phyloP scores from a whole-genome alignment of 2,888 invertebrate genomes.

The Rotaria magnacalcarata region DNA sequence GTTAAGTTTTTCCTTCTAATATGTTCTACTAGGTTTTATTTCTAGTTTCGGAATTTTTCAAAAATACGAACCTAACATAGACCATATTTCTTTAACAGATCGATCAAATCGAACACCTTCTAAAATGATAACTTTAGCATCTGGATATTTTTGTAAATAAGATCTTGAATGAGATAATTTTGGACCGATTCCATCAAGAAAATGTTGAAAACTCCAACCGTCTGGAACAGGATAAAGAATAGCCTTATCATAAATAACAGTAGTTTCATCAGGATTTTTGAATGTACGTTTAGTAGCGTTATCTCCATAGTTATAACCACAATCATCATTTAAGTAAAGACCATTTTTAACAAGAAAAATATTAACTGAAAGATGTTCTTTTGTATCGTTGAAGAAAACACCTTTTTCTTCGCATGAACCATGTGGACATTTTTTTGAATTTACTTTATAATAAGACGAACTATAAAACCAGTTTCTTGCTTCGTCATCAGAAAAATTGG shows the following conservation, averaged over 20 bases:
- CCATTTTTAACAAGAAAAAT: not conserved
- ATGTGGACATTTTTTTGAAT: not conserved
- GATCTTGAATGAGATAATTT: constrained; percentile 1
- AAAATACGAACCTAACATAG: not conserved
- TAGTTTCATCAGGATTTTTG: not conserved
- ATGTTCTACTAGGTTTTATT: too few species aligned
- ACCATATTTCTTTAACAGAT: constrained; percentile 9
- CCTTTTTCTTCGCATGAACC: not conserved
- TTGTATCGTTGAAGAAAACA: not conserved
- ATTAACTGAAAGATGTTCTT: not conserved
- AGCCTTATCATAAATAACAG: not conserved
- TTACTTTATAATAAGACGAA: not conserved
- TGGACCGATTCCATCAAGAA: constrained; percentile 13
- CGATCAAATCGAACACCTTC: not conserved
- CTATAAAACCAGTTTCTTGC: not conserved
- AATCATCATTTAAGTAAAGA: not conserved
- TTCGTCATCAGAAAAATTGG: not conserved
- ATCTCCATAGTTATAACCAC: not conserved
- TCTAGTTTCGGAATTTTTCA: too few species aligned
- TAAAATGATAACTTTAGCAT: not conserved
- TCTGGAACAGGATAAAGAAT: not conserved
- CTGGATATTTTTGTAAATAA: not conserved
- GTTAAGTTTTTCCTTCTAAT: too few species aligned
- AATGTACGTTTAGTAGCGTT: not conserved
- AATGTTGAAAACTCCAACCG: constrained; percentile 12